These are phyloP conservation scores for Leptinotarsa peninsularis DNA, from an alignment of 2,888 invertebrate genomes.

Conservation along the genomic window DNA sequence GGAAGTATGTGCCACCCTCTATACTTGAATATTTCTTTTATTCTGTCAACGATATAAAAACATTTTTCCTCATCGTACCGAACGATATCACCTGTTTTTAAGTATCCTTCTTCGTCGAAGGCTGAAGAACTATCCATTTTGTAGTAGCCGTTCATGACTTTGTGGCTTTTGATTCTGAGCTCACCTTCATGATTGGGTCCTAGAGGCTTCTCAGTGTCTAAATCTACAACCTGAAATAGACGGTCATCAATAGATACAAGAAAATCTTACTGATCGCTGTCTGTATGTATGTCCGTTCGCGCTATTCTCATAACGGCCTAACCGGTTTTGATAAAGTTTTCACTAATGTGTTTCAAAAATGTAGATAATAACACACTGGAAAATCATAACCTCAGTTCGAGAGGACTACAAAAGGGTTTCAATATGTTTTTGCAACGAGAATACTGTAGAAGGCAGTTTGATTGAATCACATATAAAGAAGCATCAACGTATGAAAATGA, in stretches of 20 bases:
- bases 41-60: conserved; percentile 66
- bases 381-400: no score
- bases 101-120: conserved; percentile 65
- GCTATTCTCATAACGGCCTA: no score
- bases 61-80: conserved; percentile 66
- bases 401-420: no score
- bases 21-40: conserved; percentile 68
- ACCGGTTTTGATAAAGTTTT: no score
- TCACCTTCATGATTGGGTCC: conserved; percentile 69
- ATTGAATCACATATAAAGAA: no score
- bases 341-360: no score
- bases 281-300: no score
- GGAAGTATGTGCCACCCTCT: conserved; percentile 73
- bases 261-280: no score
- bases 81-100: conserved; percentile 68
- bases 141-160: conserved; percentile 65
- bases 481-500: no score
- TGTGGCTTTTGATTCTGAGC: conserved; percentile 66
- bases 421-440: no score
- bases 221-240: conserved; percentile 65
- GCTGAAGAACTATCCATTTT: conserved; percentile 64
- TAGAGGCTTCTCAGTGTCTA: conserved; percentile 64
- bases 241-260: neutral
- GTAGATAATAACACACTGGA: no score
- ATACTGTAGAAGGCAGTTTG: no score